These are phyloP conservation scores for Orthosia gracilis DNA, from an alignment of 2,888 invertebrate genomes.

Conservation along the genomic window DNA sequence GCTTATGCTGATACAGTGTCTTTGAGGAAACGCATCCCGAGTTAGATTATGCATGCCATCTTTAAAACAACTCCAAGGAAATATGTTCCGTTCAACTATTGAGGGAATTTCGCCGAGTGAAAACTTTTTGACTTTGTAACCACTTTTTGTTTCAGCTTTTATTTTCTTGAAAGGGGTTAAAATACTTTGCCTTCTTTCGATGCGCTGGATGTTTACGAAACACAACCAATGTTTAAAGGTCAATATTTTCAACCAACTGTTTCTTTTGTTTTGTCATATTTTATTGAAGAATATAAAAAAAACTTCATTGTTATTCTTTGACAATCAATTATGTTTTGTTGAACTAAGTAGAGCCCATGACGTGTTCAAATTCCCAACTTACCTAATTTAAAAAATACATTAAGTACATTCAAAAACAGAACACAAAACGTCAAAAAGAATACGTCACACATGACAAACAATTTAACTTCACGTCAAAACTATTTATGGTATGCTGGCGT, in stretches of 20 bases:
- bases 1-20: constrained; percentile 81
- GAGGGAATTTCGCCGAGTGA: constrained; percentile 40
- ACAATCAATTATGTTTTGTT: background rate
- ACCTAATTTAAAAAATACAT: background rate
- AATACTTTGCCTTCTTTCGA: constrained; percentile 28
- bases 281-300: background rate
- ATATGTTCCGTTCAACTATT: constrained; percentile 73
- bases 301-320: background rate
- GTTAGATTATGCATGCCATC: constrained; percentile 78
- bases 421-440: constrained; percentile 30
- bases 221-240: constrained; percentile 18
- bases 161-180: constrained; percentile 23
- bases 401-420: background rate
- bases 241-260: background rate
- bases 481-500: constrained; percentile 73
- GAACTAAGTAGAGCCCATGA: background rate
- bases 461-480: constrained; percentile 70
- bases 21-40: constrained; percentile 80
- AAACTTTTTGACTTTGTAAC: constrained; percentile 54
- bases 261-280: constrained; percentile 17
- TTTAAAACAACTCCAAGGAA: constrained; percentile 73
- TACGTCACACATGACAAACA: constrained; percentile 62
- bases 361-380: background rate
- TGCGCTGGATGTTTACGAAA: constrained; percentile 23
- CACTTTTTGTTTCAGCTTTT: constrained; percentile 36